Evolutionary conservation across 2,888 invertebrate genomes (phyloP), one percentile per base, ranked within the genome.

Genomic region (Cerastoderma edule): DNA sequence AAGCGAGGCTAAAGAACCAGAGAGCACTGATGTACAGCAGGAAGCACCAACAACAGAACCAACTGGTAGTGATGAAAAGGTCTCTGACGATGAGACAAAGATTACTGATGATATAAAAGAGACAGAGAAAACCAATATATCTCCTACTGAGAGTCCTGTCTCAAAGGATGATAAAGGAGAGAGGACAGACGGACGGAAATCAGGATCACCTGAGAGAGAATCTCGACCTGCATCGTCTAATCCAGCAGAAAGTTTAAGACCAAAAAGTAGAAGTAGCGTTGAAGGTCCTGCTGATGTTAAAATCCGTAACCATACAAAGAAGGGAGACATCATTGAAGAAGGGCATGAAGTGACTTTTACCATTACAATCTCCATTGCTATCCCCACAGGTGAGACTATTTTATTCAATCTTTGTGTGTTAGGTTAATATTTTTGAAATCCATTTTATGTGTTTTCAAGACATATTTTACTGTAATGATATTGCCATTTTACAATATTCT

Each of bases 271-370:
- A 48, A 83, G 83, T 39, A 69, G 82, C 2, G 75, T 85, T n/a
- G 78, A 78, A 27, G 67, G 68, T 22, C 65, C 69, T 1, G 83
- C 82, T 71, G 82, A 83, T 39, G 27, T 60, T n/a, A 87, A 87
- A 67, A 69, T 76, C 27, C 87, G 82, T 72, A 87, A 86, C 78
- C 81, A 80, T 6, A 48, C 76, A 16, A 75, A 83, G 24, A 70
- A 63, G 39, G 30, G 19, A 24, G 67, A 67, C 27, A 5, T 67
- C 8, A 54, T 66, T 33, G 78, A 77, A 2, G 88, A 86, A 67
- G 86, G 83, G 4, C 89, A 91, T 82, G 85, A 87, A 67, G 90
- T 91, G 33, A 90, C 90, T 0, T 90, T 91, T 71, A 90, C 89
- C 22, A 88, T 91, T n/a, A 90, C 89, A 44, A 88, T 91, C 33